Percentiles rank a stretch among this genome's conserved stretches.
Conservation (phyloP, 2,888 invertebrate genomes). For the Itoplectis maculator region DNA sequence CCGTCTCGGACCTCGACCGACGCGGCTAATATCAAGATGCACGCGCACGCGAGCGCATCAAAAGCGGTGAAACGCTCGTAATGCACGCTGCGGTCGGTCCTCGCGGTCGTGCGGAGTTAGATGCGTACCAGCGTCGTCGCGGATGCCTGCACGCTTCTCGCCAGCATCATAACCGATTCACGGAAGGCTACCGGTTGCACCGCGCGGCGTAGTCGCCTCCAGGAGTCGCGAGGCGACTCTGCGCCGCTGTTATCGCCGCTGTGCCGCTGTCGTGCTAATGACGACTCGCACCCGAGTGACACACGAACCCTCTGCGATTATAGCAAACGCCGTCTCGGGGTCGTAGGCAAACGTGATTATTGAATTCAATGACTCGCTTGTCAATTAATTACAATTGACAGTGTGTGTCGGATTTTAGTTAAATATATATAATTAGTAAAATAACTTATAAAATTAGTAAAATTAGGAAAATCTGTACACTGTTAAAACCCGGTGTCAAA, state of each 20-base stretch:
- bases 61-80: conserved; percentile 74
- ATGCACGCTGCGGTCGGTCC: conserved; percentile 74
- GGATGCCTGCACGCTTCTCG: conserved; percentile 77
- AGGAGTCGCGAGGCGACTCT: too few species aligned
- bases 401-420: too few species aligned
- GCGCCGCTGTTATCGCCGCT: conserved; percentile 18
- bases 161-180: conserved; percentile 78
- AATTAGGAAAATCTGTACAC: too few species aligned
- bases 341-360: conserved; percentile 17
- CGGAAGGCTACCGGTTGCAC: conserved; percentile 71
- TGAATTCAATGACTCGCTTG: not conserved
- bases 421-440: too few species aligned
- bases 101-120: conserved; percentile 15
- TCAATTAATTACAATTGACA: too few species aligned
- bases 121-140: conserved; percentile 32
- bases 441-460: too few species aligned
- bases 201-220: too few species aligned
- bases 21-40: conserved; percentile 66
- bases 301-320: conserved; percentile 66
- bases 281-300: conserved; percentile 39
- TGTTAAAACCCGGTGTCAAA: too few species aligned
- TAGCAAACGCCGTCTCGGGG: conserved; percentile 55
- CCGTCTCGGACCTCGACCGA: too few species aligned
- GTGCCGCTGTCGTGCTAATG: conserved; percentile 41
- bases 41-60: conserved; percentile 67